Evolutionary conservation across 2,888 invertebrate species (phyloP).

Genomic region (Leptinotarsa haldemani): DNA sequence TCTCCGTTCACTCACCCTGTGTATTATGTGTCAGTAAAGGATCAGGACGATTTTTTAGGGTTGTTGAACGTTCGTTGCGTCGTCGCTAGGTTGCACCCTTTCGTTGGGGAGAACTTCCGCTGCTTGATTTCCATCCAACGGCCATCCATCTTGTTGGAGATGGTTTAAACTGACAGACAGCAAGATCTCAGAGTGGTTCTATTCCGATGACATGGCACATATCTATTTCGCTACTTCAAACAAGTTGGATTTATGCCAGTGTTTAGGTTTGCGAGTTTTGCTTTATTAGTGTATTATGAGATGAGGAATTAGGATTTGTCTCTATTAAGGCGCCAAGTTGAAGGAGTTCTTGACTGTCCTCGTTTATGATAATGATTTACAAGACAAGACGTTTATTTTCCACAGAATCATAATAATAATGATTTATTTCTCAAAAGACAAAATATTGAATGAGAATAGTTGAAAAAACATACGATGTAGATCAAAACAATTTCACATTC

Average conservation of each 20-base stretch:
- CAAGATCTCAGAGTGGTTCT: slow-evolving; percentile 64
- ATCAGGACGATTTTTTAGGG: slow-evolving; percentile 46
- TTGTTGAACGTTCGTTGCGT: slow-evolving; percentile 41
- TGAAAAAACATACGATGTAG: too few species aligned
- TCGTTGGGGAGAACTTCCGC: slow-evolving; percentile 61
- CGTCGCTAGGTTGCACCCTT: slow-evolving; percentile 53
- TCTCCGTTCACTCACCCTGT: slow-evolving; percentile 24
- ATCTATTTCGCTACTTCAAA: slow-evolving; percentile 57
- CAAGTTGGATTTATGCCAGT: slow-evolving; percentile 38
- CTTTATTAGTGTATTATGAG: background rate
- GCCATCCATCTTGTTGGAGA: slow-evolving; percentile 75
- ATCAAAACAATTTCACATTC: too few species aligned
- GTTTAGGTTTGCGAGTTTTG: slow-evolving; percentile 20
- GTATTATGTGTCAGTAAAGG: slow-evolving; percentile 41
- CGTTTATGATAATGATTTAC: background rate
- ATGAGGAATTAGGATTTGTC: background rate
- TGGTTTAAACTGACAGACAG: slow-evolving; percentile 67
- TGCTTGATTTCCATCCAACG: slow-evolving; percentile 74
- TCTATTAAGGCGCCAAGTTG: background rate
- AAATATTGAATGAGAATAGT: too few species aligned
- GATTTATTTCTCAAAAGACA: too few species aligned
- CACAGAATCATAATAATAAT: too few species aligned
- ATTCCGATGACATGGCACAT: slow-evolving; percentile 65
- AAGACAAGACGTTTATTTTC: too few species aligned
- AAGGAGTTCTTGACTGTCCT: background rate